A percentile compares a stretch with the other conserved stretches of the same genome.
phyloP scores from a whole-genome alignment of 2,797 vertebrate genomes.

The Sebastes cheni region DNA sequence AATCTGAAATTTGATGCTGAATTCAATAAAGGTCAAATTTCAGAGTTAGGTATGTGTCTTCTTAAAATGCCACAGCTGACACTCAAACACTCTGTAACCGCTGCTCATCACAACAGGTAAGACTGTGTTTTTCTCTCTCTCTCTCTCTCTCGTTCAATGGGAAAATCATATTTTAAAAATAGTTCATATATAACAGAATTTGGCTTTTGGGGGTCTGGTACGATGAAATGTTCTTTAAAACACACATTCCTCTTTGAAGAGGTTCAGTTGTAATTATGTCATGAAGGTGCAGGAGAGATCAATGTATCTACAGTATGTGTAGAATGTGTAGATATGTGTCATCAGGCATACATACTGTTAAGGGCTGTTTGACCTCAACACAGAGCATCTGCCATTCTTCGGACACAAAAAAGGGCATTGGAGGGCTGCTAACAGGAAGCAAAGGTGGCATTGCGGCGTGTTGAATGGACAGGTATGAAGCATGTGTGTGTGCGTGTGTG shows the following conservation, averaged over 20 bases:
- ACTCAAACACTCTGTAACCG: neutral
- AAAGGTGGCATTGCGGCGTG: slow-evolving; percentile 51
- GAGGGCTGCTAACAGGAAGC: slow-evolving; percentile 57
- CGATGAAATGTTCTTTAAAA: slow-evolving; percentile 33
- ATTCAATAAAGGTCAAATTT: slow-evolving; percentile 38
- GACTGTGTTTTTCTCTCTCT: neutral
- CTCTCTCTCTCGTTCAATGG: slow-evolving; percentile 5
- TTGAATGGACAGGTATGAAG: slow-evolving; percentile 50
- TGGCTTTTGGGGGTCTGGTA: slow-evolving; percentile 23
- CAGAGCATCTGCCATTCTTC: slow-evolving; percentile 33
- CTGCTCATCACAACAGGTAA: neutral
- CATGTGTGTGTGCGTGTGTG: neutral
- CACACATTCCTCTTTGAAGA: slow-evolving; percentile 32
- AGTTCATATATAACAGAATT: slow-evolving; percentile 26
- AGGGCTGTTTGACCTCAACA: slow-evolving; percentile 28
- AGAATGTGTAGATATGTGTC: slow-evolving; percentile 18
- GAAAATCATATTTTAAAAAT: slow-evolving; percentile 12
- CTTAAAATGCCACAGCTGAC: slow-evolving; percentile 9
- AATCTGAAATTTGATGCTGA: slow-evolving; percentile 22
- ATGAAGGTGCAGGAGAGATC: slow-evolving; percentile 34
- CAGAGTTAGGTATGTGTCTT: slow-evolving; percentile 15
- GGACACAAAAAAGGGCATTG: slow-evolving; percentile 47
- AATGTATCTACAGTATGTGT: neutral
- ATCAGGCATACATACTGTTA: slow-evolving; percentile 43
- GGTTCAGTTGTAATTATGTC: slow-evolving; percentile 18